Evolutionary conservation across 2,888 invertebrate species (phyloP), one percentile per base, ranked within the genome.

Genomic region (Eupithecia pulchellata): DNA sequence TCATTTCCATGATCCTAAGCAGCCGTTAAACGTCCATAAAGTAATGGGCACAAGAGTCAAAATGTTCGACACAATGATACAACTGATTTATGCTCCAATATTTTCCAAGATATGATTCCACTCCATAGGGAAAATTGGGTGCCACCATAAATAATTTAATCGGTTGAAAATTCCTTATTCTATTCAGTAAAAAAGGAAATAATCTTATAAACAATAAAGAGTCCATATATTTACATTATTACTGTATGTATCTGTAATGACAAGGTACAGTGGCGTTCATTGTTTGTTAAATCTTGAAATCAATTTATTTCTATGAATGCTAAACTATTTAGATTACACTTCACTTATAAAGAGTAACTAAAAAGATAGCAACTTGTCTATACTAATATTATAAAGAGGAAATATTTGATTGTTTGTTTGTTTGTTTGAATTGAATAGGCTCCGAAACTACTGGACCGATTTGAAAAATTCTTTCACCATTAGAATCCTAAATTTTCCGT

Each of bases 81-180:
- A 76, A 73, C 81, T 88, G 89, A 91, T 90, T 90, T 90, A 90
- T 90, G 81, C 75, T 81, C 81, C 81, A 84, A 87, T 88, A 89
- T 88, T 88, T 86, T 84, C 72, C 81, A 80, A 79, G 77, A 84
- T 81, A 82, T 81, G 81, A 83, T 86, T 82, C 78, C 74, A 74
- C 74, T 79, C 79, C 81, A 80, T 78, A 77, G 66, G 76, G 78
- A 81, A 79, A 79, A 81, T 80, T 77, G 82, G 80, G 82, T 82
- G 83, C 82, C 82, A 79, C 81, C 81, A 83, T 87, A 82, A 82
- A 84, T 86, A 85, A 85, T 87, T 86, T 86, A 86, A 57, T 57
- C 57, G 29, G 20, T 25, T 52, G 52, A 52, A 20, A 20, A 25
- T 52, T 20, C 25, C 4, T 52, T 25, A 52, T 52, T 25, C 47